Evolutionary conservation across 2,888 invertebrate genomes (phyloP), one percentile per base, ranked within the genome.

Genomic region (Melinopterus prodromus): DNA sequence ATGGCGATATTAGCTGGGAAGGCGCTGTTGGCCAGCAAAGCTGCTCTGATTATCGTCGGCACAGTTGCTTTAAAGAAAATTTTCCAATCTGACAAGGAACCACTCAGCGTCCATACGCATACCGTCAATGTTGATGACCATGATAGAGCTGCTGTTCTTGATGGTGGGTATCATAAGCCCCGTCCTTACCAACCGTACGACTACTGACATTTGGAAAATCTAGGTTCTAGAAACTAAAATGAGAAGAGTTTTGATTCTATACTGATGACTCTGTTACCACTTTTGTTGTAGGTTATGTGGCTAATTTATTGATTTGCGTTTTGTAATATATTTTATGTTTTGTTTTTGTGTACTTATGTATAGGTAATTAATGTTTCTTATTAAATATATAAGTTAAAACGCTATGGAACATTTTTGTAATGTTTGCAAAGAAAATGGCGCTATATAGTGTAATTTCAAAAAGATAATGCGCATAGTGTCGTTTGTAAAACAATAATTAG

Each of bases 11-110:
- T 94, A 85, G 94, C 94, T 76, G 94, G 93, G 75, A 94, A 94
- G 88, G 94, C 94, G 69, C 90, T 95, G 82, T 92, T 95, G 82
- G 93, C 94, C 83, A 93, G 94, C 87, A 95, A 95, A 87, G 93
- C 94, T 76, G 94, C 94, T 1, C 88, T 95, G 80, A 93, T 94
- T 81, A 94, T 95, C 84, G 93, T 94, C 81, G 93, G 94, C 78
- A 93, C 94, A 80, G 93, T 94, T 84, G 94, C 88, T 16, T 88
- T 94, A 84, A 94, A 94, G 90, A 94, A 94, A 88, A 90, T 95
- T 83, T 94, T 94, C 90, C 90, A 90, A 83, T 89, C 91, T 82
- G 91, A 92, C 81, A 92, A 92, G 82, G 92, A 93, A 87, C 82
- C 84, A 88, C 94, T 94, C 77, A 93, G 94, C 85, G 93, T 94